Conservation (phyloP, 2,113 vertebrate genomes). For the Trogon surrucura region DNA sequence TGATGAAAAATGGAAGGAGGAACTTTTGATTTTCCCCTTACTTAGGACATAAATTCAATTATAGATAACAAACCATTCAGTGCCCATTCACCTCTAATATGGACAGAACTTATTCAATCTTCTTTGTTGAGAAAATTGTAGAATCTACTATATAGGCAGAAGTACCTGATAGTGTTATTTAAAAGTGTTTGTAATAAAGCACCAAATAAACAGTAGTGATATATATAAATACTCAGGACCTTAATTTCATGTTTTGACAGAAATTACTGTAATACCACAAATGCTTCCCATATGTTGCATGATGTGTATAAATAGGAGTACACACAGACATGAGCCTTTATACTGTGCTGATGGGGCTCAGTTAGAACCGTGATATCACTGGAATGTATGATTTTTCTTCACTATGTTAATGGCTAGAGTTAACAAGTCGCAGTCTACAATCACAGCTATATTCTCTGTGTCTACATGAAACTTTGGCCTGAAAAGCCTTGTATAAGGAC, state of each 20-base stretch:
- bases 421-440: neutral
- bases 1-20: neutral
- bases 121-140: neutral
- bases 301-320: neutral
- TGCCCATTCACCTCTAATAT: neutral
- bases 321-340: neutral
- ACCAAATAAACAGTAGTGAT: neutral
- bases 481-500: neutral
- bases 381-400: neutral
- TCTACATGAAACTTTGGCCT: neutral
- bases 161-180: neutral
- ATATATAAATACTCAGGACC: neutral
- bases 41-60: neutral
- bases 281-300: neutral
- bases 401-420: neutral
- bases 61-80: neutral
- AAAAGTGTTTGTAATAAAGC: neutral
- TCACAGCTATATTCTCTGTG: neutral
- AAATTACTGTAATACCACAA: neutral
- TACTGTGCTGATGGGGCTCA: neutral
- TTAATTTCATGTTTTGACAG: neutral
- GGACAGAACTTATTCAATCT: neutral
- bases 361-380: neutral
- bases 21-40: rapidly evolving
- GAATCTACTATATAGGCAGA: neutral